Evolutionary conservation across 2,888 invertebrate genomes (phyloP).

Genomic region (Rambutsinella grinnellia): DNA sequence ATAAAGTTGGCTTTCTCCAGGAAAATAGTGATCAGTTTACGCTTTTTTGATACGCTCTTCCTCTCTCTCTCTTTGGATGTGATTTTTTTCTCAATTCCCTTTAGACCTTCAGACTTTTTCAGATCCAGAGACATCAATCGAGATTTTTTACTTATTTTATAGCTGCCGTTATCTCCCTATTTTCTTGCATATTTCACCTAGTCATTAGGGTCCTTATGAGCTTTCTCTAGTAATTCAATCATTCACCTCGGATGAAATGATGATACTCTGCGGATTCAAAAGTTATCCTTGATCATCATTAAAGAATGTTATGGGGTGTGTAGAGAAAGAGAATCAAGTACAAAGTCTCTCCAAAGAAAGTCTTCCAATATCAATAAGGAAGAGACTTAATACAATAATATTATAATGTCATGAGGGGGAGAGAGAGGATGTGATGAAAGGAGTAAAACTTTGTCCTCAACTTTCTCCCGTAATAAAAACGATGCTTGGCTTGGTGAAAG

Average conservation of each 20-base stretch:
- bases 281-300: background rate
- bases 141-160: too few species aligned
- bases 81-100: too few species aligned
- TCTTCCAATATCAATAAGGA: slow-evolving; percentile 43
- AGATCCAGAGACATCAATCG: too few species aligned
- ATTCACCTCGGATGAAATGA: slow-evolving; percentile 27
- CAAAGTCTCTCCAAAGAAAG: background rate
- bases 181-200: slow-evolving; percentile 34
- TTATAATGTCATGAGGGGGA: slow-evolving; percentile 48
- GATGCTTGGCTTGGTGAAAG: too few species aligned
- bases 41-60: too few species aligned
- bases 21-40: too few species aligned
- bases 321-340: background rate
- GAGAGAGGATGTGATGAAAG: slow-evolving; percentile 20
- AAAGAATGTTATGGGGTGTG: slow-evolving; percentile 1
- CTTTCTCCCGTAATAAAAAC: too few species aligned
- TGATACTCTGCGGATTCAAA: background rate
- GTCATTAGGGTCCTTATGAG: background rate
- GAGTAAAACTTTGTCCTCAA: slow-evolving; percentile 27
- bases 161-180: too few species aligned
- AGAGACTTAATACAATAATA: slow-evolving; percentile 54
- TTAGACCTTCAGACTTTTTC: too few species aligned
- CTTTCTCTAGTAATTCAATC: slow-evolving; percentile 48
- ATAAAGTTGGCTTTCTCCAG: too few species aligned
- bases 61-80: too few species aligned